Evolutionary conservation across 2,888 invertebrate genomes (phyloP).

Genomic region (Rugalucina vietnamica): DNA sequence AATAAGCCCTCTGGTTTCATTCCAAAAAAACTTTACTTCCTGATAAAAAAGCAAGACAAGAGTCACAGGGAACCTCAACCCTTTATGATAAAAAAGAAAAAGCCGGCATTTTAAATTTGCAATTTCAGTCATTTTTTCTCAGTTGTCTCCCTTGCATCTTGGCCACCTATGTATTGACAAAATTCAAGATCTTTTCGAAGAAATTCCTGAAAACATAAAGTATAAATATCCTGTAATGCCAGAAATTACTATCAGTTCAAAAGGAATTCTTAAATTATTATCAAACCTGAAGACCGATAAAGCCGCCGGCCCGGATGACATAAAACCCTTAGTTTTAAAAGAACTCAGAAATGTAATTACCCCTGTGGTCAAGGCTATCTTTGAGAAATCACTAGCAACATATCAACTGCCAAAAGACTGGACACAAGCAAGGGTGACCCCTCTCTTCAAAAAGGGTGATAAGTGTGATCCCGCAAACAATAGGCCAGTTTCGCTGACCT

Average conservation of each 20-base stretch:
- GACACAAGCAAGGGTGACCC: background rate
- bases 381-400: conserved; percentile 7
- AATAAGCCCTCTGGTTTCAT: background rate
- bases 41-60: no score
- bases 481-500: no score
- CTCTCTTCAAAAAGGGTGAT: background rate
- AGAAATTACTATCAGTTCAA: background rate
- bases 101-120: background rate
- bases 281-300: conserved; percentile 5
- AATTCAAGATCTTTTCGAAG: background rate
- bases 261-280: background rate
- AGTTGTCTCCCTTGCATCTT: background rate
- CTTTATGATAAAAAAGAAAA: background rate
- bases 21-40: background rate
- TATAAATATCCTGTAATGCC: background rate
- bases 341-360: conserved; percentile 6
- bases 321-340: conserved; percentile 10
- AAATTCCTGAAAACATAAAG: background rate
- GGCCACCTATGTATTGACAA: background rate
- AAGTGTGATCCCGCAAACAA: no score
- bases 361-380: background rate
- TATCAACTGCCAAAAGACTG: background rate
- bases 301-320: conserved; percentile 16
- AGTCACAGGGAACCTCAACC: background rate
- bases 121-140: background rate